These are phyloP conservation scores for Erebia ligea DNA, from an alignment of 2,888 invertebrate genomes.

Conservation along the genomic window DNA sequence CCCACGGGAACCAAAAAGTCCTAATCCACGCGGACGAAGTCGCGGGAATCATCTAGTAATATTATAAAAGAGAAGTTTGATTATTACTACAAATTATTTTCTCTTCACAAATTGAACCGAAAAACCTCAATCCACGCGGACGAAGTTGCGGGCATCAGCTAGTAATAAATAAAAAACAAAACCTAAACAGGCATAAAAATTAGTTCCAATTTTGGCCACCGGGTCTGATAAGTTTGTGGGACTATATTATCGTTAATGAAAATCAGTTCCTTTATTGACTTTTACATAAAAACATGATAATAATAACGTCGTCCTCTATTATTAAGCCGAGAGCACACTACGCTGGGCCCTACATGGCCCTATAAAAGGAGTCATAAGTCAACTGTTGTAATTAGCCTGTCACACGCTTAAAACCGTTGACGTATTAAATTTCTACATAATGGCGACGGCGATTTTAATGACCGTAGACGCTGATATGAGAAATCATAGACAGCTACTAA, in stretches of 20 bases:
- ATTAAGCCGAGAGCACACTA: conserved; percentile 19
- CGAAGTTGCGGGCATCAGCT: no score
- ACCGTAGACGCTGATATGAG: conserved; percentile 30
- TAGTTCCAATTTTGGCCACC: no score
- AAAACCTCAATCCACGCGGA: no score
- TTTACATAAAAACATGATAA: conserved; percentile 6
- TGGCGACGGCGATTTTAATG: conserved; percentile 44
- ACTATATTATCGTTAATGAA: neutral
- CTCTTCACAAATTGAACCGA: no score
- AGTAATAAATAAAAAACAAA: no score
- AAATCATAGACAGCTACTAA: neutral
- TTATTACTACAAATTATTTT: no score
- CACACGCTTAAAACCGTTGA: conserved; percentile 51
- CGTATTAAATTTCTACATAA: conserved; percentile 44
- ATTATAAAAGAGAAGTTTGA: no score
- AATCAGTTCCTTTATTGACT: neutral
- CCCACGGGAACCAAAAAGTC: no score
- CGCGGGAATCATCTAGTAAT: no score
- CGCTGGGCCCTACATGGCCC: neutral
- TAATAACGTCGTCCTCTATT: conserved; percentile 7
- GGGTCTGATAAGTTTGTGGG: no score
- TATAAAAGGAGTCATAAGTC: conserved; percentile 49
- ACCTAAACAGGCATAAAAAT: no score
- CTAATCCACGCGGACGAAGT: no score
- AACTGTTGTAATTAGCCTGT: conserved; percentile 58